phyloP scores from a whole-genome alignment of 2,113 vertebrate genomes.

The Lanius collurio region DNA sequence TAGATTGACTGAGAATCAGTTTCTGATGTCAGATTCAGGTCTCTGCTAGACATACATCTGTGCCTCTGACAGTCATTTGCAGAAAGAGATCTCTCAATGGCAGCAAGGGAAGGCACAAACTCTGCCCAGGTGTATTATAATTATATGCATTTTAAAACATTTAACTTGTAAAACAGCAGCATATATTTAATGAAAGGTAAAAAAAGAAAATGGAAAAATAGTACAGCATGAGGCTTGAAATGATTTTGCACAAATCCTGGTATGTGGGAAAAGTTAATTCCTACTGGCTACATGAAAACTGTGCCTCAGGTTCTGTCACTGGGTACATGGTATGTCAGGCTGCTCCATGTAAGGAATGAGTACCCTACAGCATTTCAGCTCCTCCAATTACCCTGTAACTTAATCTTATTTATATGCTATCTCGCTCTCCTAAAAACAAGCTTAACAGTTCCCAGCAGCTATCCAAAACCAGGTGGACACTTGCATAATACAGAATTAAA shows the following conservation, averaged over 20 bases:
- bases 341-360: not conserved
- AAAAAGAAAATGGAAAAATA: not conserved
- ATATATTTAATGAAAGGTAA: not conserved
- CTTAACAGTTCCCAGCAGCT: not conserved
- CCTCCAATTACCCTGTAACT: not conserved
- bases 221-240: not conserved
- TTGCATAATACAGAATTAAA: not conserved
- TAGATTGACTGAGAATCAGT: not conserved
- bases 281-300: not conserved
- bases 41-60: not conserved
- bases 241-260: not conserved
- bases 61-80: not conserved
- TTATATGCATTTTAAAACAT: not conserved
- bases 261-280: not conserved
- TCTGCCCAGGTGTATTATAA: not conserved
- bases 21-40: not conserved
- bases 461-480: not conserved
- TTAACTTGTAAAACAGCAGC: not conserved
- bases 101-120: not conserved
- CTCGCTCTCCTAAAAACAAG: not conserved
- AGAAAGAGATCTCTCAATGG: not conserved
- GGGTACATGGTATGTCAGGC: fast-evolving
- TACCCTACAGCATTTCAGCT: not conserved
- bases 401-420: not conserved
- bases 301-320: not conserved